Base-by-base conservation (phyloP, 2,113 vertebrate species). In the Stegastes partitus region DNA sequence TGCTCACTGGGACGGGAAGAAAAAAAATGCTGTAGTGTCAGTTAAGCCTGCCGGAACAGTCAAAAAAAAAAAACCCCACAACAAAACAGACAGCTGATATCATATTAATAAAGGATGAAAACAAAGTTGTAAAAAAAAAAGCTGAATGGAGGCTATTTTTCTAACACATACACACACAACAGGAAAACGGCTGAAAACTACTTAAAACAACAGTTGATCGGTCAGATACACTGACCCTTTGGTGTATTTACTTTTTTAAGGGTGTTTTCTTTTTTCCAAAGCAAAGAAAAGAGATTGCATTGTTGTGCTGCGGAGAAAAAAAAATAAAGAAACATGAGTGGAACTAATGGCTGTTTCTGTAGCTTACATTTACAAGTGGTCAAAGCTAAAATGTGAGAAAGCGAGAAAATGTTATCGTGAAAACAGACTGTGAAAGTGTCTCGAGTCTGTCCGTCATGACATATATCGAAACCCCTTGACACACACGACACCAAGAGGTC, bases 381-480 rank as follows among this genome's bases (percentile, higher is more conserved):
- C 74, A 74, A 84, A 74, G 62, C 61, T 81, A 73, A 55, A 86
- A 86, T 22, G 70, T 68, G 79, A 88, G 83, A 86, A 86, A 67
- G 85, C 74, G 80, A 76, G 71, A 81, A 87, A 79, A 65, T 71
- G 49, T 74, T 69, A 22, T 71, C 49, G 59, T 77, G 77, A 79
- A 47, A 85, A 70, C 81, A 79, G 74, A 82, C 71, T 82, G 79
- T 71, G 42, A 45, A 74, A 66, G 61, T 56, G 22, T 23, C 31
- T 71, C 45, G 67, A 55, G 37, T 16, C 5, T 11, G 58, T 67
- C 42, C 28, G 0, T 39, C 22, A 22, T 12, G 39, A 55, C 56
- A 47, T 8, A 10, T 37, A 58, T 9, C 0, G 44, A 50, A 22
- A 23, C 58, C 50, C 47, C 51, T n/a, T 23, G 18, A 19, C 28